phyloP scores from a whole-genome alignment of 1,140 invertebrate genomes.

The Diuraphis noxia region DNA sequence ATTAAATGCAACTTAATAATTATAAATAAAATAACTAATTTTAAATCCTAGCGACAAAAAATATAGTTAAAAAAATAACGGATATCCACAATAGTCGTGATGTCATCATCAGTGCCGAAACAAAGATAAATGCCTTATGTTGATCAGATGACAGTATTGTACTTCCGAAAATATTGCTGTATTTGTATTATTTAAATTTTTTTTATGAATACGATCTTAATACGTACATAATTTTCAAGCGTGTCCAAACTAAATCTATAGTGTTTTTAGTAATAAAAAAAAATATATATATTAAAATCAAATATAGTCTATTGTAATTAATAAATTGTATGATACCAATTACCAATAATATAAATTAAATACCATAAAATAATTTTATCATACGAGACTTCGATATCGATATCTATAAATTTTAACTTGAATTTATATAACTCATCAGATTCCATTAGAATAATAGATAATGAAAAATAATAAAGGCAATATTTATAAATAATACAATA shows the following conservation, averaged over 20 bases:
- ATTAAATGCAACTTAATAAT: background rate
- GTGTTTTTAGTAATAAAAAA: background rate
- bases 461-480: too few species aligned
- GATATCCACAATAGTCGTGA: background rate
- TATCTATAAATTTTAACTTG: background rate
- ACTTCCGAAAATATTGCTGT: background rate
- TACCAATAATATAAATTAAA: too few species aligned
- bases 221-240: background rate
- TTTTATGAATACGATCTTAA: background rate
- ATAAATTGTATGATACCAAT: background rate
- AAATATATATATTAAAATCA: background rate
- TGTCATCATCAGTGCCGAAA: background rate
- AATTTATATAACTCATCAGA: background rate
- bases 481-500: background rate
- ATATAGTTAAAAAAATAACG: background rate
- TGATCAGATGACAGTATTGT: background rate
- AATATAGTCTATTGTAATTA: background rate
- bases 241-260: background rate
- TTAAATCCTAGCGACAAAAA: background rate
- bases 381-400: background rate
- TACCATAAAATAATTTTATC: background rate
- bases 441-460: background rate
- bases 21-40: background rate
- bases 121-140: background rate
- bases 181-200: background rate